Conservation (phyloP, 2,888 invertebrate genomes). For the Sarcophaga subvicina region DNA sequence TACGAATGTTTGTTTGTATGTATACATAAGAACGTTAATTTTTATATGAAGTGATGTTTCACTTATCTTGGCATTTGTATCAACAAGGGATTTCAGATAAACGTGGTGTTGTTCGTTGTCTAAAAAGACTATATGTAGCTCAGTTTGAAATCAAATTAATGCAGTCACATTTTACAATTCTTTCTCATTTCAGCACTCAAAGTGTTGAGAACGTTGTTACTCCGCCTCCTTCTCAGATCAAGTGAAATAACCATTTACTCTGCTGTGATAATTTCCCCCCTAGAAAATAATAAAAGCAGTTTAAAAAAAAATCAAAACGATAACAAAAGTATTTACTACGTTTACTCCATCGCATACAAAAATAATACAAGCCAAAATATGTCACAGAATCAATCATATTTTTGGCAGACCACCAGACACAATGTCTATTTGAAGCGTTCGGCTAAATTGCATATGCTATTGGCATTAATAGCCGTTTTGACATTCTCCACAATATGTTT, state of each 20-base stretch:
- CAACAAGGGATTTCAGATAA: conserved; percentile 60
- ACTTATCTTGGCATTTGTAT: conserved; percentile 57
- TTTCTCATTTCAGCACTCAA: conserved; percentile 62
- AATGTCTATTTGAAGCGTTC: conserved; percentile 80
- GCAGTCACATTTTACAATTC: conserved; percentile 26
- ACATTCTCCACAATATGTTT: conserved; percentile 79
- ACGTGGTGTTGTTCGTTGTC: not conserved
- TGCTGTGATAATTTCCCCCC: conserved; percentile 51
- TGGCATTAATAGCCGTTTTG: conserved; percentile 78
- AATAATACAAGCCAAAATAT: conserved; percentile 71
- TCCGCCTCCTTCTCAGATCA: not conserved
- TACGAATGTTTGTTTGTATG: too few relatives aligned
- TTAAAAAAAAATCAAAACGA: not conserved
- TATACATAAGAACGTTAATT: not conserved
- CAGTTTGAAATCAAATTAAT: conserved; percentile 33
- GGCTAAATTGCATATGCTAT: conserved; percentile 78
- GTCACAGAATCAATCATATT: conserved; percentile 81
- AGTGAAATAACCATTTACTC: conserved; percentile 18
- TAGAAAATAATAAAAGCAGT: conserved; percentile 1
- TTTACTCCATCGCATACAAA: not conserved
- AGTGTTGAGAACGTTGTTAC: conserved; percentile 39
- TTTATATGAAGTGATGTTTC: conserved; percentile 2
- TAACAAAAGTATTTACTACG: conserved; percentile 27
- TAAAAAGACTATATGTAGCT: conserved; percentile 31
- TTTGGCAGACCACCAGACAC: conserved; percentile 80